A percentile compares a stretch with the other conserved stretches of the same genome.
These are phyloP conservation scores for Campodea augens DNA, from an alignment of 1,140 invertebrate genomes.

Conservation along the genomic window DNA sequence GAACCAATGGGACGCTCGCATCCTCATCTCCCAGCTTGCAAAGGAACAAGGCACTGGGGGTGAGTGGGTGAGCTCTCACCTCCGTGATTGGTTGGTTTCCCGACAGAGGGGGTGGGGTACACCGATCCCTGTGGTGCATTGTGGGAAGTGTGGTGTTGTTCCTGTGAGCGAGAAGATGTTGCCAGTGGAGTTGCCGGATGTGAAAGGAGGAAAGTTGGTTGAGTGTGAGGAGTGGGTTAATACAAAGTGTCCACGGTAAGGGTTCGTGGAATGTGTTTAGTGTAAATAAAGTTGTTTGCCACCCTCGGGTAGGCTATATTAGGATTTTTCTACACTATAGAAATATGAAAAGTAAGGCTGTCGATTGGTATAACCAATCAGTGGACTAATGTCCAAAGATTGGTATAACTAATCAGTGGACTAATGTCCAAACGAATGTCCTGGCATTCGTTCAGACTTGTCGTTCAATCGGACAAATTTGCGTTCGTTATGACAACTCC, in stretches of 20 bases:
- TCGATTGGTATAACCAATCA: no score
- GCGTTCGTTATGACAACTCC: no score
- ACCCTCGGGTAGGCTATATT: no score
- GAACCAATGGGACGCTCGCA: conserved; percentile 23
- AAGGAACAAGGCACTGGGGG: conserved; percentile 45
- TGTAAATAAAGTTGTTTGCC: no score
- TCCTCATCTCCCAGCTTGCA: conserved; percentile 32
- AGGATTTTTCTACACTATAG: no score
- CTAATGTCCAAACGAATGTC: no score
- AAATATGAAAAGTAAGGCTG: no score
- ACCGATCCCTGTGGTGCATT: conserved; percentile 92
- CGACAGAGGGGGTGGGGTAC: conserved; percentile 97
- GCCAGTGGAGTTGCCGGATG: conserved; percentile 51
- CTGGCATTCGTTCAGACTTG: no score
- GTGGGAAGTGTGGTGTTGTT: conserved; percentile 52
- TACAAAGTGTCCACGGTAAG: conserved; percentile 15
- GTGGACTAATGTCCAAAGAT: no score
- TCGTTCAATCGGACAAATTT: no score
- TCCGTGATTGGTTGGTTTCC: conserved; percentile 94
- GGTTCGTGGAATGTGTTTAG: conserved; percentile 9
- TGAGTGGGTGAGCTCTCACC: conserved; percentile 53
- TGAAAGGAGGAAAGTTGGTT: conserved; percentile 3
- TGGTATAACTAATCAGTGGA: no score
- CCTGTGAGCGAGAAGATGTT: conserved; percentile 57
- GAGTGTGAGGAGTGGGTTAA: conserved; percentile 5